Percentiles rank a stretch among this genome's conserved stretches.
These are phyloP conservation scores for Cyprinodon tularosa DNA, from an alignment of 2,113 vertebrate species.

Conservation along the genomic window DNA sequence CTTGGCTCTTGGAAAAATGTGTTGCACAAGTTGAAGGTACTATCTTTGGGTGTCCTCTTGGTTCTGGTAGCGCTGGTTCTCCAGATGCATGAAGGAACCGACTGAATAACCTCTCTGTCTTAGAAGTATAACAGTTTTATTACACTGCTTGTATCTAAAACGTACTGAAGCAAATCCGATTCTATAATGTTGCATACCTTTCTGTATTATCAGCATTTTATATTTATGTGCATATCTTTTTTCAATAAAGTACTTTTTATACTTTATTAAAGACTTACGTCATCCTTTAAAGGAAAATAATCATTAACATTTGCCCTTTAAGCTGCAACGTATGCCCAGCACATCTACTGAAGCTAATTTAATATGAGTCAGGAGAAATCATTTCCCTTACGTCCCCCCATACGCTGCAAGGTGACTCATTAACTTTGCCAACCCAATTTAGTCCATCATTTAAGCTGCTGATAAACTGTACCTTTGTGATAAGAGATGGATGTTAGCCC, in stretches of 20 bases:
- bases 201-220: conserved; percentile 50
- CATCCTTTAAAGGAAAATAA: conserved; percentile 17
- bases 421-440: conserved; percentile 69
- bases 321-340: conserved; percentile 31
- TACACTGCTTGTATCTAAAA: conserved; percentile 51
- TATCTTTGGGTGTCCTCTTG: conserved; percentile 13
- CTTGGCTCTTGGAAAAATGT: conserved; percentile 21
- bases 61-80: conserved; percentile 37
- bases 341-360: conserved; percentile 74
- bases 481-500: conserved; percentile 70
- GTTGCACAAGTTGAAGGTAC: conserved; percentile 70
- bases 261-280: conserved; percentile 43
- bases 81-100: conserved; percentile 65
- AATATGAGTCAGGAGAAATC: conserved; percentile 69
- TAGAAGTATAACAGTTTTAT: conserved; percentile 33
- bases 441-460: conserved; percentile 64
- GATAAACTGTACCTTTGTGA: conserved; percentile 73
- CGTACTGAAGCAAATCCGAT: conserved; percentile 9
- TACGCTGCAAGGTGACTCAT: conserved; percentile 67
- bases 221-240: conserved; percentile 70
- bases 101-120: conserved; percentile 47
- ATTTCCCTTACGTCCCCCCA: conserved; percentile 56
- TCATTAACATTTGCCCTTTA: conserved; percentile 8
- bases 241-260: conserved; percentile 69
- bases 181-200: conserved; percentile 51